A percentile compares a stretch with the other conserved stretches of the same genome.
Conservation (phyloP, 1,140 invertebrate genomes). For the Reticulitermes speratus region DNA sequence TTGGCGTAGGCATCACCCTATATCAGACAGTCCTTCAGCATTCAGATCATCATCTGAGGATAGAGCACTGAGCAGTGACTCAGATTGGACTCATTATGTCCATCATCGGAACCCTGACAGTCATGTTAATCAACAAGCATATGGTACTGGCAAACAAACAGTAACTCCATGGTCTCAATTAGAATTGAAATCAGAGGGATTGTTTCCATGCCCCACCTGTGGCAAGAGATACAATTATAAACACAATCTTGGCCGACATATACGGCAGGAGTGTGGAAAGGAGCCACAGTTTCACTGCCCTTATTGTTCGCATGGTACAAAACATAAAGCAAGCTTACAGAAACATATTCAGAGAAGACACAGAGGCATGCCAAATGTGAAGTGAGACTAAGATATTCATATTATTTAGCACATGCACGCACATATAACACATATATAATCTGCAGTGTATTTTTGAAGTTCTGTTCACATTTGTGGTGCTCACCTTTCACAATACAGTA, state of each 20-base stretch:
- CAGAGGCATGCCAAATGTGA: background rate
- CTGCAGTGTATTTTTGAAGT: too few species aligned
- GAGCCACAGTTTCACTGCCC: slow-evolving; percentile 51
- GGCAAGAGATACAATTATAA: slow-evolving; percentile 52
- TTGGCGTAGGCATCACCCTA: background rate
- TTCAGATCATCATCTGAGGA: background rate
- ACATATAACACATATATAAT: too few species aligned
- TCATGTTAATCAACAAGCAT: background rate
- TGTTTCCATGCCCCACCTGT: slow-evolving; percentile 47
- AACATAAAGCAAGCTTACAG: slow-evolving; percentile 38
- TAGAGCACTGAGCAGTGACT: background rate
- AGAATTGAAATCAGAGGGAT: slow-evolving; percentile 27
- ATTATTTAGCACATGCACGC: too few species aligned
- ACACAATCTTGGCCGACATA: slow-evolving; percentile 53
- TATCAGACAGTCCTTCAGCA: background rate
- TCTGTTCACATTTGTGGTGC: too few species aligned
- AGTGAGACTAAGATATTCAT: background rate
- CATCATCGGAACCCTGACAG: background rate
- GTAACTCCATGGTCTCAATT: slow-evolving; percentile 32
- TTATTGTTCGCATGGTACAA: slow-evolving; percentile 38
- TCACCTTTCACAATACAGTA: too few species aligned
- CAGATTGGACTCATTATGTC: background rate
- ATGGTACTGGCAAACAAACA: background rate
- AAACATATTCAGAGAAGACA: slow-evolving; percentile 33
- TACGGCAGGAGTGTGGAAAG: slow-evolving; percentile 55